phyloP scores from a whole-genome alignment of 2,888 invertebrate genomes.

The Agrochola circellaris region DNA sequence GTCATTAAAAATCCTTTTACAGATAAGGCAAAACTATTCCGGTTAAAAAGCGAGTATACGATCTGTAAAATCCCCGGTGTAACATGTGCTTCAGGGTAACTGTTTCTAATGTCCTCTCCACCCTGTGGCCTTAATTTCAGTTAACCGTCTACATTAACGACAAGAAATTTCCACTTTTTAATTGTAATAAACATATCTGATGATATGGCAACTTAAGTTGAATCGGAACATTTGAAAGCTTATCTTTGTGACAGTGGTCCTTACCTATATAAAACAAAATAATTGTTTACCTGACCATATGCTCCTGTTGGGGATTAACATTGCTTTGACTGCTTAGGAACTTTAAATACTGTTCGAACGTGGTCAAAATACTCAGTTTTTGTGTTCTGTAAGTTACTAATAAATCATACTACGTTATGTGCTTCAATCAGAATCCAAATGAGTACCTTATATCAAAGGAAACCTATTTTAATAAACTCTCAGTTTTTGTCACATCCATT shows the following conservation, averaged over 20 bases:
- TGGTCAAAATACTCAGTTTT: neutral
- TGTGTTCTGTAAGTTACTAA: neutral
- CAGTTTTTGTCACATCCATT: neutral
- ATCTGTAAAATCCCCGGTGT: conserved; percentile 47
- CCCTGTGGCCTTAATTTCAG: conserved; percentile 67
- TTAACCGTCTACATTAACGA: conserved; percentile 49
- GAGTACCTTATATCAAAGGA: neutral
- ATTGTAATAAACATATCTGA: conserved; percentile 30
- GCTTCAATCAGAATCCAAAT: neutral
- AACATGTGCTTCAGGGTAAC: conserved; percentile 57
- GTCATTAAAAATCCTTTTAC: conserved; percentile 10
- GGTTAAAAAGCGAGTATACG: conserved; percentile 37
- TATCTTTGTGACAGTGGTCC: conserved; percentile 17
- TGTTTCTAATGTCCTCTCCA: conserved; percentile 65
- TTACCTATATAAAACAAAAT: neutral
- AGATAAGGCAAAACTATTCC: conserved; percentile 28
- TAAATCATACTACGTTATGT: neutral
- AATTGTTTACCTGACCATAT: neutral
- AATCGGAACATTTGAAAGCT: conserved; percentile 10
- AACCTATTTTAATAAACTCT: conserved; percentile 31
- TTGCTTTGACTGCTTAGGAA: neutral
- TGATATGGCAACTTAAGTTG: neutral
- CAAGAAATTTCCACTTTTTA: conserved; percentile 40
- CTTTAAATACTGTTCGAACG: neutral
- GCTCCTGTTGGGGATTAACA: neutral